Evolutionary conservation across 2,888 invertebrate species (phyloP), one percentile per base, ranked within the genome.

Genomic region (Vandiemenella viatica): DNA sequence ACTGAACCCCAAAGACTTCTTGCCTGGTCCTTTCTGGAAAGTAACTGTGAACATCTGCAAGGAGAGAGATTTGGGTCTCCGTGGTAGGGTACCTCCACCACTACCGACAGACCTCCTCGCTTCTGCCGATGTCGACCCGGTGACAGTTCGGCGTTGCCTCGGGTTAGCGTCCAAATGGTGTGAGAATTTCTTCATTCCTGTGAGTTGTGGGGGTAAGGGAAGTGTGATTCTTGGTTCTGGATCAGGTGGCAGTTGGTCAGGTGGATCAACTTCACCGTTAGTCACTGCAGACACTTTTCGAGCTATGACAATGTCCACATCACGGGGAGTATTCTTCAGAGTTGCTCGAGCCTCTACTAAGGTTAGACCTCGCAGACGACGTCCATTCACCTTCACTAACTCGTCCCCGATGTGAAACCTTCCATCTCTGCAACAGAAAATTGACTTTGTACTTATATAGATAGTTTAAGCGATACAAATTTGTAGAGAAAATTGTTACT

Each of bases 361-460:
- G 40, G 79, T 74, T 48, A 88, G 71, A 1, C 84, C 85, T 53
- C 83, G 75, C 51, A 92, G 67, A 54, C 86, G 78, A 60, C 77
- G 78, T 8, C 89, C 89, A 65, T 91, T 91, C 22, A 90, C 84
- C 66, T 87, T 85, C 10, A 91, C 81, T 55, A 92, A 83, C 72
- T 91, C 88, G 67, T 92, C 92, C 13, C 89, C 89, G 50, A 87
- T 75, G 59, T 79, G 74, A 53, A 93, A 72, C 58, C 85, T 75
- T 17, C 87, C 86, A 63, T 88, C 85, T 66, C 86, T 84, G 61
- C 49, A 67, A 62, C n/a, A 21, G 17, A 43, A 43, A 43, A 21
- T 19, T 18, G 15, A 13, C 17, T 5, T 21, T 13, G 10, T 43
- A 13, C 17, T 43, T 21, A 20, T 10, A 37, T 2, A 43, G 10